Base-by-base conservation (phyloP, 2,888 invertebrate species). In the Drosophila infuscata region DNA sequence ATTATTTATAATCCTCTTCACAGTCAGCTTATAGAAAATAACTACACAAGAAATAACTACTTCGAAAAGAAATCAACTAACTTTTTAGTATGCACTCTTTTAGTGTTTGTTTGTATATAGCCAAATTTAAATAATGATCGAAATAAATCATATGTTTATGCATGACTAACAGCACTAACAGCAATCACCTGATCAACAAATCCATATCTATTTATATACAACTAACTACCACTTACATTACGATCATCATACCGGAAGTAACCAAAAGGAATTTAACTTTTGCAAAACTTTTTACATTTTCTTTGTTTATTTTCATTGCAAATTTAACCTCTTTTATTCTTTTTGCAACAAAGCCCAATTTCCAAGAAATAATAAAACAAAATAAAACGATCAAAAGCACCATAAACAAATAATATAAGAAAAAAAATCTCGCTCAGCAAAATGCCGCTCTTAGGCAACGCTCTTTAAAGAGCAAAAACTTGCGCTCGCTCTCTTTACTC, bases 351-450 rank as follows among this genome's bases (percentile, higher is more conserved):
- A 68, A 54, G 35, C 3, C 3, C n/a, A 57, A 73, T 53, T 78
- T 70, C 70, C 60, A 66, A 66, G 70, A 77, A 70, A 9, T 62
- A 43, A 43, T 46, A 62, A 46, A 43, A 49, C 36, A 38, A 60
- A 36, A n/a, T 4, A 7, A 60, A 57, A 36, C n/a, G 81, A 77
- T 79, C 81, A 52, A 77, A 61, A 77, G 60, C 60, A 30, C 62
- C n/a, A 35, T 61, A 46, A 69, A 43, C 63, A 70, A 70, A 68
- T 32, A 57, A 29, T n/a, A 3, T 25, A 25, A 25, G 20, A 25
- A 25, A 25, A 25, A 52, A 41, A 36, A 51, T 15, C 43, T 29
- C 25, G 41, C 29, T 38, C 49, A 30, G 5, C 17, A 54, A 65
- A 56, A 69, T 52, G 57, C 1, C 53, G 20, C 76, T 80, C 70